Evolutionary conservation across 2,888 invertebrate genomes (phyloP), one percentile per base, ranked within the genome.

Genomic region (Ennomos erosarius): DNA sequence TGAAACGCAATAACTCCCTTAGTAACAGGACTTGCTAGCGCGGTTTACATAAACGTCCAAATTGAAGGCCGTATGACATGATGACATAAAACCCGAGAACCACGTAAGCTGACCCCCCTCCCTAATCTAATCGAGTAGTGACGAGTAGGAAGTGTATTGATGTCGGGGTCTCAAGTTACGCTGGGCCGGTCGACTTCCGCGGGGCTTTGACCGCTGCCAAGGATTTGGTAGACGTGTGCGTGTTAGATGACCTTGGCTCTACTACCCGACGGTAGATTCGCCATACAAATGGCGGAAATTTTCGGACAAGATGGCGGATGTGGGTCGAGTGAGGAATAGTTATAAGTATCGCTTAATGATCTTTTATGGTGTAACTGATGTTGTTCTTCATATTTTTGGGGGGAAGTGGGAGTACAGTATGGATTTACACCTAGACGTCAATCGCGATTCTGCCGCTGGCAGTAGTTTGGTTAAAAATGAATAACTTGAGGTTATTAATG

Each of bases 161-260:
- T 74, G 80, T 68, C 80, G 82, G 75, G 69, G 73, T 82, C 59
- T 79, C 87, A 68, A 13, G 49, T 68, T 79, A 77, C 10, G 51
- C 66, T 84, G 85, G 89, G 63, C 74, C 77, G 45, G 45, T 59
- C 64, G 62, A 87, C 87, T 90, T 91, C 90, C 90, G 90, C 76
- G 79, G 88, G 88, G 87, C 87, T 81, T 67, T 76, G 88, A 84
- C 87, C 90, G 84, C 59, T 50, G 62, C 71, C 85, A 90, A 91
- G 90, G 91, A 85, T 88, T 84, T 85, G 77, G 81, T 83, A 87
- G 86, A 75, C 74, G 80, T 83, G 82, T 83, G 84, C 81, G 83
- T 77, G 78, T 65, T 65, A 60, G 67, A 60, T 79, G 85, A 88
- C 91, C 90, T 91, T 91, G 88, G 79, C 77, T 82, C 78, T 81